Conservation (phyloP, 2,888 invertebrate genomes). For the Branchinecta sandiegonensis region DNA sequence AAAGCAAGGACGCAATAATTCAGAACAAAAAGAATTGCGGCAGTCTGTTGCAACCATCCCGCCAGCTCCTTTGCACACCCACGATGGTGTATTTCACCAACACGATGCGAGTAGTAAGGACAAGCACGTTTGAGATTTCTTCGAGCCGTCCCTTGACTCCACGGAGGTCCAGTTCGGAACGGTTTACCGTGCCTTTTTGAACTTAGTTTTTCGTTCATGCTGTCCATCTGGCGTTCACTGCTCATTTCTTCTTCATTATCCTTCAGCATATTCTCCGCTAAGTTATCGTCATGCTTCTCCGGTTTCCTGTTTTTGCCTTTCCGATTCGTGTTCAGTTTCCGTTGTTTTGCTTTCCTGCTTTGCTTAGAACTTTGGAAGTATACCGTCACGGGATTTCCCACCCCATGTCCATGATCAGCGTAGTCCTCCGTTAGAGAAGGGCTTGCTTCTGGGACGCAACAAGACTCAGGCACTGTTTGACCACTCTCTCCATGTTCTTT, state of each 20-base stretch:
- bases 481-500: slow-evolving; percentile 17
- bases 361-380: not conserved
- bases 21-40: slow-evolving; percentile 56
- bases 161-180: no score
- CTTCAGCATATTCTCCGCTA: no score
- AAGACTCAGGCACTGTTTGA: slow-evolving; percentile 26
- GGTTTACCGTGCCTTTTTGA: no score
- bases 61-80: slow-evolving; percentile 60
- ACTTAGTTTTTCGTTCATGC: no score
- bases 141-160: no score
- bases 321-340: not conserved
- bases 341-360: slow-evolving; percentile 6
- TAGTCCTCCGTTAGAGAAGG: not conserved
- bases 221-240: no score
- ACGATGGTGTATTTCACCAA: slow-evolving; percentile 36
- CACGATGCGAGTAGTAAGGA: not conserved
- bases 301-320: not conserved
- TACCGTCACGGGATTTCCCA: not conserved
- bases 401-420: not conserved
- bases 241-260: no score
- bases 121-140: no score
- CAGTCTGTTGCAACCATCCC: slow-evolving; percentile 59
- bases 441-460: slow-evolving; percentile 25
- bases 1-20: slow-evolving; percentile 80
- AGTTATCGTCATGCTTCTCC: not conserved